These are phyloP conservation scores for Trichogramma dendrolimi DNA, from an alignment of 2,888 invertebrate species.

Conservation along the genomic window DNA sequence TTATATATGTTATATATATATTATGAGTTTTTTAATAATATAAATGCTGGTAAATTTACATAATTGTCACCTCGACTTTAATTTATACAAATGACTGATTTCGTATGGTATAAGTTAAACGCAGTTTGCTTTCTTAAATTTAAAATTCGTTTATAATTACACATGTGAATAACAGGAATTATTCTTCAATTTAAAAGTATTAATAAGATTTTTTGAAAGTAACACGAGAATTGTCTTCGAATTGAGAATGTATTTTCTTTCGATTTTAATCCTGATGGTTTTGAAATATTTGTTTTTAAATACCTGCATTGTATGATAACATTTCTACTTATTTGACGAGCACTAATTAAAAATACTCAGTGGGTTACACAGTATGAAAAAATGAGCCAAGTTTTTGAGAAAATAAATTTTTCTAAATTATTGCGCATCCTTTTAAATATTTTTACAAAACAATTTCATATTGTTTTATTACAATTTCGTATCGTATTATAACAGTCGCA, in stretches of 20 bases:
- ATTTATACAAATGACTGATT: slow-evolving; percentile 46
- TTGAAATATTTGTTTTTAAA: no score
- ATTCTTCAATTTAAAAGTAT: no score
- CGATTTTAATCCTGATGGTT: no score
- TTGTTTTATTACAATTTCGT: no score
- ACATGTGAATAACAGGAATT: no score
- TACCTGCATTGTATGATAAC: no score
- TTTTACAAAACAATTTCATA: not conserved
- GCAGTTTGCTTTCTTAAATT: slow-evolving; percentile 1
- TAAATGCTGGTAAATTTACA: slow-evolving; percentile 40
- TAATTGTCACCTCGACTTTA: slow-evolving; percentile 37
- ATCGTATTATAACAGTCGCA: no score
- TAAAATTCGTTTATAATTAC: no score
- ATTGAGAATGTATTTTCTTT: no score
- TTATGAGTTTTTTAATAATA: slow-evolving; percentile 30
- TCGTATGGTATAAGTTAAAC: slow-evolving; percentile 35
- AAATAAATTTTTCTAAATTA: slow-evolving; percentile 1
- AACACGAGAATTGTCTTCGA: no score
- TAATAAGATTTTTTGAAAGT: no score
- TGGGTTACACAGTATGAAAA: not conserved
- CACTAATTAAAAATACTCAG: not conserved
- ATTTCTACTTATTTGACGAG: no score
- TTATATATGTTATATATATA: slow-evolving; percentile 28
- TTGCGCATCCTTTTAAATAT: slow-evolving; percentile 4
- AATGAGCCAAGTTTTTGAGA: not conserved